A percentile compares a stretch with the other conserved stretches of the same genome.
Conservation (phyloP, 2,888 invertebrate genomes). For the Acleris sparsana region DNA sequence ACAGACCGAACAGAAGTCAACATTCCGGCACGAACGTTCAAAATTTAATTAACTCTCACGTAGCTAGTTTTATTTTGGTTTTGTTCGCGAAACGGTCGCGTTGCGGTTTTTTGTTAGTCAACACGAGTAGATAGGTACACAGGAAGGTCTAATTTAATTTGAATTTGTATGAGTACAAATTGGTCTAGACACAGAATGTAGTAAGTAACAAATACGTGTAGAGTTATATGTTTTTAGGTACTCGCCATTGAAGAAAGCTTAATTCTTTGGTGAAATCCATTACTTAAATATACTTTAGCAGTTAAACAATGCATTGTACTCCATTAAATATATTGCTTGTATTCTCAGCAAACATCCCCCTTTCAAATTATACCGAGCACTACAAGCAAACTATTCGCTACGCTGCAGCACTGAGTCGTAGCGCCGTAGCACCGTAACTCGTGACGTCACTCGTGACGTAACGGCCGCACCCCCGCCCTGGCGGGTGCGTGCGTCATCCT, state of each 20-base stretch:
- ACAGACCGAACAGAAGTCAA: too few species aligned
- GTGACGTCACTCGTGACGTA: conserved; percentile 73
- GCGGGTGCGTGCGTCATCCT: conserved; percentile 52
- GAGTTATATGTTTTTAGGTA: too few species aligned
- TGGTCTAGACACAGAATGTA: too few species aligned
- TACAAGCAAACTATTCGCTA: conserved; percentile 40
- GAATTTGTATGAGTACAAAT: too few species aligned
- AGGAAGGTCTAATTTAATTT: too few species aligned
- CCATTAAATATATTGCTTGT: conserved; percentile 30
- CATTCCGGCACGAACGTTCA: too few species aligned
- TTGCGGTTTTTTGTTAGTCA: too few species aligned
- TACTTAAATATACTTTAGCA: background rate
- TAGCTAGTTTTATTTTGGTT: too few species aligned
- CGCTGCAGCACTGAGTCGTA: conserved; percentile 48
- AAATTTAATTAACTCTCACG: too few species aligned
- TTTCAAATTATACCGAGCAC: conserved; percentile 32
- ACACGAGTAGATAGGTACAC: too few species aligned
- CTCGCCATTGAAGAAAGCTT: background rate
- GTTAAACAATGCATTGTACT: background rate
- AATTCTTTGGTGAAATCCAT: background rate
- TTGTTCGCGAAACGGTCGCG: too few species aligned
- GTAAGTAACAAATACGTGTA: too few species aligned
- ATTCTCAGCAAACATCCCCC: conserved; percentile 19
- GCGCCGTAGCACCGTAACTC: conserved; percentile 45
- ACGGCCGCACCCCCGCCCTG: conserved; percentile 62